Conservation (phyloP, 2,888 invertebrate genomes). For the Celastrina argiolus region DNA sequence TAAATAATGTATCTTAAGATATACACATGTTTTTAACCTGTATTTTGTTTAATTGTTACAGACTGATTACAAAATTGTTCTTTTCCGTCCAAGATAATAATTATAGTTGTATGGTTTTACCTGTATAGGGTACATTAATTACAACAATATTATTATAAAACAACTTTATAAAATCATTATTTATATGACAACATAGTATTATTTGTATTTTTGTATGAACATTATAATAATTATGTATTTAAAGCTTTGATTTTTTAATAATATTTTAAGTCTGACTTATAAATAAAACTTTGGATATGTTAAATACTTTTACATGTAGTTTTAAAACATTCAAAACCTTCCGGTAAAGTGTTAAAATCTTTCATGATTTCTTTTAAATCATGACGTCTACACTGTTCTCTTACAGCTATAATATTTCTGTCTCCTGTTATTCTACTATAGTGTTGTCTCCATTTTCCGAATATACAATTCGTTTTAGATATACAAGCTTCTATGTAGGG, state of each 20-base stretch:
- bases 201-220: too few relatives aligned
- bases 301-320: slow-evolving; percentile 31
- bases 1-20: background rate
- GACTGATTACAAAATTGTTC: background rate
- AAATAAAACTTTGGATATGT: background rate
- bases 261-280: background rate
- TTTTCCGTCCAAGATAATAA: background rate
- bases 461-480: slow-evolving; percentile 63
- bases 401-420: slow-evolving; percentile 44
- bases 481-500: slow-evolving; percentile 52
- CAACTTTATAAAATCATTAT: background rate
- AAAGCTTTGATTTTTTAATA: background rate
- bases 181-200: background rate
- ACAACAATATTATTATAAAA: background rate
- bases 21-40: background rate
- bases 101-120: background rate
- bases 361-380: slow-evolving; percentile 55
- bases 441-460: slow-evolving; percentile 65
- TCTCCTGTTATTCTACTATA: slow-evolving; percentile 49
- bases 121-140: background rate
- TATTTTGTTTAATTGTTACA: background rate
- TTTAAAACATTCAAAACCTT: slow-evolving; percentile 57
- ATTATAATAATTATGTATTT: background rate
- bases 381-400: slow-evolving; percentile 53
- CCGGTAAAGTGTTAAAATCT: slow-evolving; percentile 50